Base-by-base conservation (phyloP, 2,888 invertebrate species). In the Nymphalis urticae region DNA sequence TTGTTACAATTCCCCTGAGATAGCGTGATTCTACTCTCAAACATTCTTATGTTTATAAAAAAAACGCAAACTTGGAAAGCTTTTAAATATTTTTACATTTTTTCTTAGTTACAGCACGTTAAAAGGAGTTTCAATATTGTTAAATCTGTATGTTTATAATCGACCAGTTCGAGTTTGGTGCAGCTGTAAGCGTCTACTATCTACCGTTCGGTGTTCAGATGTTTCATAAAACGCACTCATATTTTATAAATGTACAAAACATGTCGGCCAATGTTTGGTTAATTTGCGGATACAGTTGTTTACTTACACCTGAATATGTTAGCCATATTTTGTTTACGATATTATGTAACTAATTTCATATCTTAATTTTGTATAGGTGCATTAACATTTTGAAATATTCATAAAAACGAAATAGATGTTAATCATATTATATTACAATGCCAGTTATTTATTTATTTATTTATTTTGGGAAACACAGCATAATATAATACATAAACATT, bases 241-340 rank as follows among this genome's bases (percentile, higher is more conserved):
- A 64, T 59, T 64, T 66, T 62, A 69, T 59, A 66, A 66, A 59
- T 69, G 64, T 69, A 64, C 66, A 64, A 66, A 72, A 69, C 72
- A 67, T 69, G 64, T 69, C 64, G 64, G 61, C 36, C 63, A 47
- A 59, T 71, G 69, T 69, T 72, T 69, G 69, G 64, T 62, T 69
- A 67, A 67, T 69, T 54, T 69, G 62, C 67, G 70, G 64, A 69
- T 61, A 69, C 66, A n/a, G 62, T 60, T 64, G 66, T 51, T 71
- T 66, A 71, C 66, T 63, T 62, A 19, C 66, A 64, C 42, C 58
- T 64, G 63, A 21, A 48, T 42, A 48, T 47, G 62, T n/a, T 62
- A 17, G 48, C 48, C 50, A 47, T 24, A 56, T 27, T 62, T 53
- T 51, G 66, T 69, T 69, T 67, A 62, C 51, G 10, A 36, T 51